Base-by-base conservation (phyloP, 2,113 vertebrate genomes). In the Dissostichus mawsoni region DNA sequence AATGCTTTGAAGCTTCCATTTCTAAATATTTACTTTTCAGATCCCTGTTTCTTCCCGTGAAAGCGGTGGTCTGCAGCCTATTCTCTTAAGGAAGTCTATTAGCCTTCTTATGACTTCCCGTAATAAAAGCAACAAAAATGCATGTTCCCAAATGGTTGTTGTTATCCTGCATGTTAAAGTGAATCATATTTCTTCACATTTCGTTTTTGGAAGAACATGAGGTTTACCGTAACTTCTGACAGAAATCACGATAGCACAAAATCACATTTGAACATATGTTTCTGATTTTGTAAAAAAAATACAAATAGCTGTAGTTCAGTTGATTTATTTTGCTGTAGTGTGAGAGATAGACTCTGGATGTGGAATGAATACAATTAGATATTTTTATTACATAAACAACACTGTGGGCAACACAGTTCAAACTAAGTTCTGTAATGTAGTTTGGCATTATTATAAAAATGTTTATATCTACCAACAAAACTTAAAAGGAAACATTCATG, bases 1-100 rank as follows among this genome's bases (percentile, higher is more conserved):
- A 84, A 64, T 80, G 82, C 82, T 91, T 88, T 84, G 80, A 93
- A 87, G 81, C 76, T 64, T 76, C 87, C 14, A 64, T 88, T 78
- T 85, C 29, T 55, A 87, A 92, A 90, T 91, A 88, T 91, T 92
- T 89, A 80, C 78, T 89, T 85, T 80, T 86, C 53, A 77, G 81
- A 84, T 76, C 78, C 61, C 55, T 8, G 47, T 74, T 80, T 12
- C 47, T 85, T 87, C 78, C 83, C 59, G 74, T 84, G 84, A 91
- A 76, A 68, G 65, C 89, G 83, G 85, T 92, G 89, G 85, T 89
- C 86, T 78, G 51, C 29, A 29, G 29, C 29, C 29, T 29, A 4
- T 3, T 29, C 29, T 29, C 29, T 29, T 29, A 68, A 73, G 55
- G 79, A 89, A 78, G 69, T 85, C 75, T 59, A 57, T 84, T 85